phyloP scores from a whole-genome alignment of 2,113 vertebrate species.

The Lagopus muta region DNA sequence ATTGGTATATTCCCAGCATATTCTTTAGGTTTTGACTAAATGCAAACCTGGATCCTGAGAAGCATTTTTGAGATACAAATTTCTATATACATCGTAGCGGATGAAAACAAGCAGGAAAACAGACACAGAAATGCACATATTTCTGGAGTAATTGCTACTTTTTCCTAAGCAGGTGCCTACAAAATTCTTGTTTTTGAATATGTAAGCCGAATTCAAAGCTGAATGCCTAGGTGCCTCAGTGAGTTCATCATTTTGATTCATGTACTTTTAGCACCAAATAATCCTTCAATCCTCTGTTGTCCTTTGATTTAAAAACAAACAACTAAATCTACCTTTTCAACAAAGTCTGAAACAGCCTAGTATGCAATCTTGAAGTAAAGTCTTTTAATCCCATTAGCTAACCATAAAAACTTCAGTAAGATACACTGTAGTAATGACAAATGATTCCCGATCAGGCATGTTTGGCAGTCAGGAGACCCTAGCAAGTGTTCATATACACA shows the following conservation, averaged over 20 bases:
- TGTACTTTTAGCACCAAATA: background rate
- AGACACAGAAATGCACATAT: background rate
- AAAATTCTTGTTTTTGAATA: background rate
- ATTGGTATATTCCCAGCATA: background rate
- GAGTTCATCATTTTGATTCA: background rate
- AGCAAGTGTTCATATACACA: background rate
- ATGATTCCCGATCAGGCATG: background rate
- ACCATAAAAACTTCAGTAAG: background rate
- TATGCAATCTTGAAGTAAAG: constrained; percentile 72
- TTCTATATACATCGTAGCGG: background rate
- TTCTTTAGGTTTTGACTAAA: background rate
- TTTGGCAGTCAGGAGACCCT: background rate
- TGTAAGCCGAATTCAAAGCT: background rate
- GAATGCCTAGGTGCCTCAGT: background rate
- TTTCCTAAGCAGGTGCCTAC: background rate
- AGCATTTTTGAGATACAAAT: background rate
- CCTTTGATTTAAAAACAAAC: background rate
- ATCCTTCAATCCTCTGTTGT: background rate
- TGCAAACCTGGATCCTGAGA: background rate
- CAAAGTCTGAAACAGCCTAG: constrained; percentile 65
- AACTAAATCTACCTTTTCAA: background rate
- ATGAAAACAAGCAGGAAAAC: background rate
- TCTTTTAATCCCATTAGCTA: constrained; percentile 80
- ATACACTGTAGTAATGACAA: background rate
- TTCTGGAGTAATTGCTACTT: background rate